phyloP scores from a whole-genome alignment of 2,113 vertebrate genomes.

The Isichthys henryi region DNA sequence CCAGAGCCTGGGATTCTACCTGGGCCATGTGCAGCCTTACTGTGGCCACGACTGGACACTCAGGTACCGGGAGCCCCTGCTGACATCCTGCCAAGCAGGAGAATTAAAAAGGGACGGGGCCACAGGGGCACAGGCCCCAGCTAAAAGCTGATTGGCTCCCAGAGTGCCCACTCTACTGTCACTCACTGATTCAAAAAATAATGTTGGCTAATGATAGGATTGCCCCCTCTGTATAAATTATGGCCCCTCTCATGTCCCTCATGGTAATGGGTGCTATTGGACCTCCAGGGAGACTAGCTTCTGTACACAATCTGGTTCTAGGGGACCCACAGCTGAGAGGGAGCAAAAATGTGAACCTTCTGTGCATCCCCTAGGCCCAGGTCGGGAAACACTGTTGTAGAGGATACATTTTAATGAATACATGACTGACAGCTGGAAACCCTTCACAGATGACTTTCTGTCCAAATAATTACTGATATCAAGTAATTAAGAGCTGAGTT shows the following conservation, averaged over 20 bases:
- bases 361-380: background rate
- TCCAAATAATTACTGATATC: background rate
- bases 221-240: too few species aligned
- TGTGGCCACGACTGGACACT: constrained; percentile 95
- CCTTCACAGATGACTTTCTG: background rate
- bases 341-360: background rate
- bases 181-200: background rate
- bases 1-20: constrained; percentile 92
- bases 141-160: background rate
- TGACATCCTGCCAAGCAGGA: background rate
- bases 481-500: background rate
- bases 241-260: too few species aligned
- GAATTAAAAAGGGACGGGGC: background rate
- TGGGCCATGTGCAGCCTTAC: constrained; percentile 92
- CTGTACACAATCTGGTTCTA: background rate
- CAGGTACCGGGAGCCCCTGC: constrained; percentile 57
- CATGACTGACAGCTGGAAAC: background rate
- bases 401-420: background rate
- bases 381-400: background rate
- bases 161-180: background rate
- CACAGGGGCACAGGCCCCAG: background rate
- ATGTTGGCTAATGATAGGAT: background rate
- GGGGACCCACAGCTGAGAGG: background rate
- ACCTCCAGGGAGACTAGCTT: background rate
- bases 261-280: background rate